Conservation (phyloP, 2,113 vertebrate genomes). For the Campylorhamphus procurvoides region DNA sequence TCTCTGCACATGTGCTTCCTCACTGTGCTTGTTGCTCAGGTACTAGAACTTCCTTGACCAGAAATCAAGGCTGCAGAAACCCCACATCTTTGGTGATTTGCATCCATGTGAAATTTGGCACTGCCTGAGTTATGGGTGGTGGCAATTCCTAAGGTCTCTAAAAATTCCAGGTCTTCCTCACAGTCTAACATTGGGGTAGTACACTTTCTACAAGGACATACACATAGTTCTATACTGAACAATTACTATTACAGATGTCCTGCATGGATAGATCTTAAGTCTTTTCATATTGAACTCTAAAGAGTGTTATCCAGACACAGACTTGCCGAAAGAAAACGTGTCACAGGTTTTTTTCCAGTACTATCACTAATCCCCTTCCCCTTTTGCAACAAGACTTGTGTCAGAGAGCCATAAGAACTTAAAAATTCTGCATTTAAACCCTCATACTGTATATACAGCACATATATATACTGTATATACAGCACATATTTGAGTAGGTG, state of each 20-base stretch:
- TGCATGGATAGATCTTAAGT: not conserved
- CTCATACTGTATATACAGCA: not conserved
- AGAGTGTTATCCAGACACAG: not conserved
- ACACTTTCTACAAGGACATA: not conserved
- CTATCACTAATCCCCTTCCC: not conserved
- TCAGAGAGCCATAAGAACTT: not conserved
- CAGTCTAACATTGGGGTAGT: not conserved
- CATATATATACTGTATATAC: not conserved
- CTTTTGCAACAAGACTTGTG: not conserved
- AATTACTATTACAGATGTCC: not conserved
- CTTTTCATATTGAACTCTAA: not conserved
- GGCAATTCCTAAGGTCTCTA: not conserved
- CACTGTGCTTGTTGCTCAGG: not conserved
- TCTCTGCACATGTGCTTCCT: not conserved
- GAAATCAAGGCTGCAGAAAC: not conserved
- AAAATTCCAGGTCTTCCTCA: not conserved
- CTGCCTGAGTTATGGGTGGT: not conserved
- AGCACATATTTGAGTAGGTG: not conserved
- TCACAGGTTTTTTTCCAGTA: accelerated
- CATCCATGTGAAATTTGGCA: not conserved
- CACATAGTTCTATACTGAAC: not conserved
- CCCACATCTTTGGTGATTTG: not conserved
- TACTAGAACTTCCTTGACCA: not conserved
- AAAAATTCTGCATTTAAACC: not conserved
- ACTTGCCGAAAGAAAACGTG: accelerated